Evolutionary conservation across 1,140 invertebrate genomes (phyloP).

Genomic region (Archegozetes longisetosus): DNA sequence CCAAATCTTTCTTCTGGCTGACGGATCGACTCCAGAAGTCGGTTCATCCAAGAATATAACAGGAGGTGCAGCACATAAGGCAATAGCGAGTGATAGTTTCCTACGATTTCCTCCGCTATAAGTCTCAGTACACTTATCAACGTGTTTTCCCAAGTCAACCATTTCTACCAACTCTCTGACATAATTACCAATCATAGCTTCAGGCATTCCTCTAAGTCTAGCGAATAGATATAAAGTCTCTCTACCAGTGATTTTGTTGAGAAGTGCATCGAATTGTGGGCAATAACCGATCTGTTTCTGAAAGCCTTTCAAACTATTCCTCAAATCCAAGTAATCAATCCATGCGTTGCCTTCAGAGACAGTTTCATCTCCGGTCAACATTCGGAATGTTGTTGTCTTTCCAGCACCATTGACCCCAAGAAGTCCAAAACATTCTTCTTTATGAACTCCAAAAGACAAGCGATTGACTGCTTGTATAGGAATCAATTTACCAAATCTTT

Average conservation of each 20-base stretch:
- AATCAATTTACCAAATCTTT: conserved; percentile 20
- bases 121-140: conserved; percentile 19
- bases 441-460: conserved; percentile 22
- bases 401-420: conserved; percentile 32
- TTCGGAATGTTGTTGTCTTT: conserved; percentile 29
- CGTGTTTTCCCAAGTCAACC: conserved; percentile 21
- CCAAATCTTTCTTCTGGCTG: conserved; percentile 35
- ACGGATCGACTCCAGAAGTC: conserved; percentile 39
- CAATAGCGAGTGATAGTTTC: conserved; percentile 39
- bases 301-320: conserved; percentile 38
- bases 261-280: conserved; percentile 53
- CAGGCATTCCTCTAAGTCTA: conserved; percentile 45
- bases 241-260: conserved; percentile 57
- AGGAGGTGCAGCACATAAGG: conserved; percentile 49
- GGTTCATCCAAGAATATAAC: conserved; percentile 33
- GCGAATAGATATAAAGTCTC: conserved; percentile 59
- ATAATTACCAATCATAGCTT: conserved; percentile 23
- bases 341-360: conserved; percentile 26
- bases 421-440: conserved; percentile 36
- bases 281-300: conserved; percentile 35
- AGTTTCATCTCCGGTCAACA: conserved; percentile 28
- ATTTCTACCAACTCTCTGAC: conserved; percentile 22
- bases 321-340: conserved; percentile 3
- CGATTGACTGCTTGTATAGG: conserved; percentile 21
- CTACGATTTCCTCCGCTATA: conserved; percentile 39